These are phyloP conservation scores for Notechis scutatus DNA, from an alignment of 2,113 vertebrate species.

Conservation along the genomic window DNA sequence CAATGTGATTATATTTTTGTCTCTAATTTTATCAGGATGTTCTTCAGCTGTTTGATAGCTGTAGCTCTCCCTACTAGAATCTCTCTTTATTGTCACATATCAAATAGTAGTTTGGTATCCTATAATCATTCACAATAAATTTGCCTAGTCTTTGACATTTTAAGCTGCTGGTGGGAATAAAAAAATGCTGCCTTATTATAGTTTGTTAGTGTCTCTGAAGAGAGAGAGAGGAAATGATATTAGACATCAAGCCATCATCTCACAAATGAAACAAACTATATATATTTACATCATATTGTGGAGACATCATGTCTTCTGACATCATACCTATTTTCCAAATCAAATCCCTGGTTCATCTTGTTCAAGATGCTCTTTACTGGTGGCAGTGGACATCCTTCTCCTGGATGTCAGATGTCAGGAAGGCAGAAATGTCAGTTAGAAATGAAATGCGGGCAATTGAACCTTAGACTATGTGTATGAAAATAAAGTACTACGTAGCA, in stretches of 20 bases:
- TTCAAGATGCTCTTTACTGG: background rate
- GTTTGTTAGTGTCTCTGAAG: background rate
- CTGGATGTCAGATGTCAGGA: background rate
- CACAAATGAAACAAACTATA: background rate
- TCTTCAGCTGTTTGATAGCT: background rate
- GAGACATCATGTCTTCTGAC: background rate
- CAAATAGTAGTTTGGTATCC: background rate
- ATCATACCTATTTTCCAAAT: background rate
- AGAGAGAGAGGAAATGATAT: background rate
- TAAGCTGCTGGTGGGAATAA: background rate
- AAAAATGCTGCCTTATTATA: background rate
- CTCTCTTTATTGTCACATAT: background rate
- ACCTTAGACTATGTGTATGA: background rate
- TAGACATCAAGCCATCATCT: background rate
- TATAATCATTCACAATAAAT: background rate
- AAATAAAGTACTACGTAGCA: background rate
- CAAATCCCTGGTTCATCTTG: background rate
- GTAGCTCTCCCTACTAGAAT: background rate
- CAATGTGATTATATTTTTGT: background rate
- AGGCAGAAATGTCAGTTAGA: background rate
- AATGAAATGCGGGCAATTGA: background rate
- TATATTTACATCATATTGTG: background rate
- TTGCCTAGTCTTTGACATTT: background rate
- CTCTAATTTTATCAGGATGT: background rate
- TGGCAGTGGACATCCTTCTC: background rate